Evolutionary conservation across 2,888 invertebrate genomes (phyloP).

Genomic region (Plutella xylostella): DNA sequence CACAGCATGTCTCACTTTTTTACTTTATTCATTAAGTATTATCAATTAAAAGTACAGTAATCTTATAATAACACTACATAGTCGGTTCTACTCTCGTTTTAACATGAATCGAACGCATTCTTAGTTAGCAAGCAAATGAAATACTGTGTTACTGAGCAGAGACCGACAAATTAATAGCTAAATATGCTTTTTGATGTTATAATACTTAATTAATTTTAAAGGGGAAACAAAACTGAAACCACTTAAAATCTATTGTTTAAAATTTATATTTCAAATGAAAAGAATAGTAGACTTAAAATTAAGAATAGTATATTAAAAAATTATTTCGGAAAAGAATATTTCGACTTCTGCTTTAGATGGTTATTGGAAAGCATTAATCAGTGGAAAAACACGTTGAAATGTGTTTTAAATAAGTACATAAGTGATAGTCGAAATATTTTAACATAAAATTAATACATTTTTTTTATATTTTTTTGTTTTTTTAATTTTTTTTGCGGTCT

Average conservation of each 20-base stretch:
- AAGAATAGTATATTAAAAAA: background rate
- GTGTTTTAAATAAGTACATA: background rate
- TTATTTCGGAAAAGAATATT: background rate
- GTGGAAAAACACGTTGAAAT: background rate
- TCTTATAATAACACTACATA: no score
- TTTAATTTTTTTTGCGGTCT: constrained; percentile 37
- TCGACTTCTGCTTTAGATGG: constrained; percentile 22
- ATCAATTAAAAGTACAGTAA: no score
- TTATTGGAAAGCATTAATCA: constrained; percentile 18
- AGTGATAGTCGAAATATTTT: constrained; percentile 11
- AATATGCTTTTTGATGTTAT: background rate
- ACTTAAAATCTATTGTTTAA: background rate
- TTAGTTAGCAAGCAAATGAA: no score
- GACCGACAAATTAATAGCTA: background rate
- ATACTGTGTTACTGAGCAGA: no score
- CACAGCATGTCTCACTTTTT: no score
- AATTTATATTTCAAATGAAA: background rate
- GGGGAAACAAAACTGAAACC: background rate
- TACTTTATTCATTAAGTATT: no score
- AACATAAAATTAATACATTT: no score
- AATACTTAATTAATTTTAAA: background rate
- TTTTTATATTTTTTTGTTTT: constrained; percentile 27
- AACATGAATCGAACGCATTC: no score
- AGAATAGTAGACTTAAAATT: background rate
- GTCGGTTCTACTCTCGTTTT: no score